Base-by-base conservation (phyloP, 2,113 vertebrate genomes). In the Hippocampus guttulatus region DNA sequence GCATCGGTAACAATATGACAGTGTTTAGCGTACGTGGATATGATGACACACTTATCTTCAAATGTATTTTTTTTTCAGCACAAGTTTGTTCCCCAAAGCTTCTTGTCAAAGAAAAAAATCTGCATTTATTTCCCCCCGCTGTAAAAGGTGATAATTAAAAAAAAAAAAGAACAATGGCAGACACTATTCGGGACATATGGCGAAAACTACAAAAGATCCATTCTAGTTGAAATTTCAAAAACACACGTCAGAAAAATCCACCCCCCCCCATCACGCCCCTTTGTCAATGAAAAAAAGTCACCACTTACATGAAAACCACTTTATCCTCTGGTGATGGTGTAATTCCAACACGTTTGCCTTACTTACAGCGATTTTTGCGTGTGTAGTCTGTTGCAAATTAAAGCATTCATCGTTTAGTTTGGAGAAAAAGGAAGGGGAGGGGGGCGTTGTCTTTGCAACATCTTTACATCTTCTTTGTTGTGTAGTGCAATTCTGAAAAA, bases 271-370 rank as follows among this genome's bases (percentile, higher is more conserved):
- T 23, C 63, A 21, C 49, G 9, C 25, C 47, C 47, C 30, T 65
- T 70, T 11, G 68, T 73, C 85, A 90, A 88, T 84, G 80, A 91
- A 90, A 91, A 91, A 91, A 89, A 89, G 83, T 85, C 88, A 89
- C 91, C 90, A 92, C 91, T 93, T 93, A 93, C 91, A 92, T 92
- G 91, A 85, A 91, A 92, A 92, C 89, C 91, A 88, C 88, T 86
- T 91, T 78, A 90, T 92, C 92, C 91, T 93, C 89, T 83, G 79
- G 88, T 86, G 91, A 89, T 85, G 91, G 88, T 89, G 84, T 90
- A 3, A 93, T 87, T 92, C 92, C 92, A 90, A 91, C 86, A 89
- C 87, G 84, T 89, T 90, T 89, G 88, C 87, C 88, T 83, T 90
- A 91, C 88, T 87, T 93, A 93, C 90, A 91, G 91, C 91, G 86